Conservation (phyloP, 2,888 invertebrate genomes). For the Pammene fasciana region DNA sequence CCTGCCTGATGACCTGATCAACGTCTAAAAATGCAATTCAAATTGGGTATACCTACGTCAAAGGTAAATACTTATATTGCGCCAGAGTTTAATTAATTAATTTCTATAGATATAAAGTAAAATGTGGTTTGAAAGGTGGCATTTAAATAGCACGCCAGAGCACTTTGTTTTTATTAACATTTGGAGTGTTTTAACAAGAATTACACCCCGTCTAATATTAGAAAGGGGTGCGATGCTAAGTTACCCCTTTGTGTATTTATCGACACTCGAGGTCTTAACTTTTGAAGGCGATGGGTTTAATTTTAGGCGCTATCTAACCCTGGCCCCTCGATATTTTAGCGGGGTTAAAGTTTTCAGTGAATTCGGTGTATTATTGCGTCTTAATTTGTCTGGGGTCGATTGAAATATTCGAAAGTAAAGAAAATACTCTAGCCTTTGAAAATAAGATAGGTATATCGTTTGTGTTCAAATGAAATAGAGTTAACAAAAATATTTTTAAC, state of each 20-base stretch:
- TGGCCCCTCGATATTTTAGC: conserved; percentile 28
- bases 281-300: conserved; percentile 40
- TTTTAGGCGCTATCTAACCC: conserved; percentile 37
- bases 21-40: no score
- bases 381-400: conserved; percentile 22
- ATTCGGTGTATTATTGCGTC: conserved; percentile 19
- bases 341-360: conserved; percentile 31
- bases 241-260: conserved; percentile 42
- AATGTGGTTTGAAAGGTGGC: background rate
- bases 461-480: no score
- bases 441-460: no score
- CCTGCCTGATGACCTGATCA: no score
- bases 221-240: conserved; percentile 34
- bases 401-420: background rate
- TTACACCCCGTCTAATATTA: conserved; percentile 39
- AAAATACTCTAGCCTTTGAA: background rate
- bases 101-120: background rate
- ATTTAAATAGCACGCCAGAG: background rate
- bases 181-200: conserved; percentile 39
- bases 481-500: no score
- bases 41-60: no score
- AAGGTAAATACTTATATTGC: background rate
- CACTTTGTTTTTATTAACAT: conserved; percentile 40
- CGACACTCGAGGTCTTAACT: conserved; percentile 42
- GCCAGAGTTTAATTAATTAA: background rate